Base-by-base conservation (phyloP, 2,113 vertebrate genomes). In the Oryzias javanicus region DNA sequence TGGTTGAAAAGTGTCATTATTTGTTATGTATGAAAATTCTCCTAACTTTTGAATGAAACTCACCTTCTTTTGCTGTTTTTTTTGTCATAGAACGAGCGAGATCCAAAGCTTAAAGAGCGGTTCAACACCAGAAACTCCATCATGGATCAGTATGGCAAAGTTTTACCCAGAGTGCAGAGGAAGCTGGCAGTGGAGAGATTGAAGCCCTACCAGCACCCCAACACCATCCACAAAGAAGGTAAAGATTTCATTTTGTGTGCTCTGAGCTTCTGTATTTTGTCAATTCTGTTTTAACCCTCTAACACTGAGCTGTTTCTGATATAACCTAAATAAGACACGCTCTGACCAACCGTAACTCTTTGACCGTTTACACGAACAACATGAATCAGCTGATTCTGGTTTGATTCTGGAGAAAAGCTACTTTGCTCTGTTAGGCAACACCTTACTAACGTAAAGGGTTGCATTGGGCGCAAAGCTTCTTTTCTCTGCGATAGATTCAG, bases 161-260 rank as follows among this genome's bases (percentile, higher is more conserved):
- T 97, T 69, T 91, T 99, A 52, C 96, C 97, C 22, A 90, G 91
- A 81, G 89, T 96, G 40, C 95, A 99, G 52, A 88, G 94, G 78
- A 96, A 94, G 78, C 85, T 98, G 74, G 95, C 94, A n/a, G 73
- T 82, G 16, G 95, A 97, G 54, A 86, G 92, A 83, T 88, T 91
- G 19, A 96, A 94, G 51, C 96, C 95, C 0, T 97, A 98, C 72
- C 92, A 79, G 18, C 77, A 93, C 69, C 85, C 93, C 45, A 78
- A 86, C 0, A 90, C 90, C 0, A 41, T 93, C 53, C 85, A 93
- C 67, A 92, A 88, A 81, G 93, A 96, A 93, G 94, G 96, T 98
- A 60, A 46, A 20, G 24, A 53, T 22, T 3, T 0, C 2, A 16
- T 45, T 40, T 14, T 3, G 10, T 17, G 47, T 14, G 19, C 19